A percentile compares a stretch with the other conserved stretches of the same genome.
phyloP scores from a whole-genome alignment of 2,113 vertebrate species.

The Saguinus midas region DNA sequence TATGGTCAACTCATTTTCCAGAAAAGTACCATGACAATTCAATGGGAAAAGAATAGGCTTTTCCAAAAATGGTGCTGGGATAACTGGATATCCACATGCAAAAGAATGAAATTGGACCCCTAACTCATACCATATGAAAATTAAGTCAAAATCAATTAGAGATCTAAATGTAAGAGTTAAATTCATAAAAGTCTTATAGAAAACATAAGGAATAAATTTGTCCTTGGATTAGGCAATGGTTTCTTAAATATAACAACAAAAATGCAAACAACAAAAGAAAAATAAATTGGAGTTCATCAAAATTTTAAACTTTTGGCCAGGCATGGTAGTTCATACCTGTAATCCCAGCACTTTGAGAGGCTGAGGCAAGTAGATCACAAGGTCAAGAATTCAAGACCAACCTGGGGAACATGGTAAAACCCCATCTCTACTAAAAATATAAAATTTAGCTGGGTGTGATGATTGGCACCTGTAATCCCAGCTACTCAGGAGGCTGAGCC shows the following conservation, averaged over 20 bases:
- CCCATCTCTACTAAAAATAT: too few species aligned
- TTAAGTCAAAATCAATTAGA: background rate
- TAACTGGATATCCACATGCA: background rate
- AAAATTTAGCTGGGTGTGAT: too few species aligned
- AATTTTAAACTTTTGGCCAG: background rate
- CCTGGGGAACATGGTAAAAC: too few species aligned
- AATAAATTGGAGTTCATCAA: background rate
- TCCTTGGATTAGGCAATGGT: background rate
- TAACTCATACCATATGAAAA: background rate
- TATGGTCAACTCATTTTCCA: slow-evolving; percentile 1
- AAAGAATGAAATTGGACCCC: background rate
- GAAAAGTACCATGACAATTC: background rate
- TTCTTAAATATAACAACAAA: background rate
- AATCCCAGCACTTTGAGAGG: too few species aligned
- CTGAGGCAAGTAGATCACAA: too few species aligned
- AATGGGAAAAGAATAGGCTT: background rate
- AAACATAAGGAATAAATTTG: background rate
- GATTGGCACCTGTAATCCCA: too few species aligned
- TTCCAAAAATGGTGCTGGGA: background rate
- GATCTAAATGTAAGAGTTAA: background rate
- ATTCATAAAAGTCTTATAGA: background rate
- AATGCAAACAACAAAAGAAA: background rate
- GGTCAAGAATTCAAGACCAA: too few species aligned
- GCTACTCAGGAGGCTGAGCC: too few species aligned
- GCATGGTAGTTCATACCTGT: too few species aligned